Evolutionary conservation across 2,888 invertebrate genomes (phyloP), one percentile per base, ranked within the genome.

Genomic region (Diadegma fenestrale): DNA sequence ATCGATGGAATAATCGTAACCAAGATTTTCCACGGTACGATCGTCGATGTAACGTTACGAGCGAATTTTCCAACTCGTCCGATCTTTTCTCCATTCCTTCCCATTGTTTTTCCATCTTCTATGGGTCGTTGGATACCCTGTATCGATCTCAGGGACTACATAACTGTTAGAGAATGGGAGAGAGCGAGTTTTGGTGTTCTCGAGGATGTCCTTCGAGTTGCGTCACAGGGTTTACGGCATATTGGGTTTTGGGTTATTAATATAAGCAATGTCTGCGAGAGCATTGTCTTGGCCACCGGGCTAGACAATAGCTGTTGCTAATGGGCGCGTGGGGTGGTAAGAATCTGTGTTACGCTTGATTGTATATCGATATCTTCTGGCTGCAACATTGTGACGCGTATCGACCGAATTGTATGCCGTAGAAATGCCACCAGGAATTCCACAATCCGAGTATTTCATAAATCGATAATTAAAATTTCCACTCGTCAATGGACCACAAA

Each of bases 191-290:
- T n/a, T 37, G 19, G 10, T 64, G 14, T 45, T 82, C 85, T 84
- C 80, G 85, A 78, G 79, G 85, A 80, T 82, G 85, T 85, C 80
- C 83, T 75, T 64, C 71, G 78, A 83, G 82, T 84, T 84, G 73
- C 87, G 82, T 83, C 84, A 78, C 82, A 79, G 76, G 87, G 87
- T 86, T 88, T 87, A 87, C 86, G 83, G 86, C 86, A 90, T 91
- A 92, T 92, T 92, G 91, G 92, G 91, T 92, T 91, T 90, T 89
- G 90, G 90, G 87, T 89, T 90, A 91, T 90, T 91, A 90, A 90
- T 92, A 90, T 90, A 63, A 89, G 87, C 87, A 88, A 87, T 88
- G 89, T 87, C 89, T 84, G 83, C 83, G 82, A 71, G 84, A 78
- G 86, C 86, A 90, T 91, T 92, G 90, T 90, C 89, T 88, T 76